These are phyloP conservation scores for Penelope pileata DNA, from an alignment of 2,113 vertebrate genomes.

Conservation along the genomic window DNA sequence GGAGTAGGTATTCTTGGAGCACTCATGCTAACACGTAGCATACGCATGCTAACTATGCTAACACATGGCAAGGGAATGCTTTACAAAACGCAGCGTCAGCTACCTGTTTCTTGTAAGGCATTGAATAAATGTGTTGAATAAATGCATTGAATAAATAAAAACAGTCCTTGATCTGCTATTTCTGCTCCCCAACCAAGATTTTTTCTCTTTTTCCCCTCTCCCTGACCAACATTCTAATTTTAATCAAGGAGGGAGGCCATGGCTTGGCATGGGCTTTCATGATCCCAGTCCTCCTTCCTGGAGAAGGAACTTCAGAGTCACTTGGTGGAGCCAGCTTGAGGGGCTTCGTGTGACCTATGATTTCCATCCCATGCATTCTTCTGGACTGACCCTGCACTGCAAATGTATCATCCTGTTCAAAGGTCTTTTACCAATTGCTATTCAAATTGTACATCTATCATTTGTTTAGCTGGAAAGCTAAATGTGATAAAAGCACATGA, in stretches of 20 bases:
- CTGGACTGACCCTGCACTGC: not conserved
- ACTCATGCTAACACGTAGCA: not conserved
- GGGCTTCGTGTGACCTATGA: not conserved
- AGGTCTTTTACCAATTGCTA: not conserved
- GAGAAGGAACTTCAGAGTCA: not conserved
- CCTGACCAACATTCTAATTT: not conserved
- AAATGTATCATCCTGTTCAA: not conserved
- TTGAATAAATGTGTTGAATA: not conserved
- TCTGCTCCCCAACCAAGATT: not conserved
- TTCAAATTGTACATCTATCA: not conserved
- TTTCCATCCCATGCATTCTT: not conserved
- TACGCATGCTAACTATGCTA: too few relatives aligned
- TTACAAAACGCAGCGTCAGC: not conserved
- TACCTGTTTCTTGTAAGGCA: not conserved
- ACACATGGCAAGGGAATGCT: not conserved
- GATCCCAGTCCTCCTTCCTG: not conserved
- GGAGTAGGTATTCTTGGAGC: not conserved
- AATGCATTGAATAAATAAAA: not conserved
- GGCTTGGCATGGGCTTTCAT: rapidly evolving
- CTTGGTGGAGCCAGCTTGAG: not conserved
- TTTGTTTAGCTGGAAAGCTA: not conserved
- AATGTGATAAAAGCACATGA: not conserved
- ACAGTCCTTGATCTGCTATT: not conserved
- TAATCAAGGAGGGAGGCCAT: rapidly evolving
- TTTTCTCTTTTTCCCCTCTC: not conserved